A percentile compares a stretch with the other conserved stretches of the same genome.
Conservation (phyloP, 2,113 vertebrate genomes). For the Sphaerodactylus townsendi region DNA sequence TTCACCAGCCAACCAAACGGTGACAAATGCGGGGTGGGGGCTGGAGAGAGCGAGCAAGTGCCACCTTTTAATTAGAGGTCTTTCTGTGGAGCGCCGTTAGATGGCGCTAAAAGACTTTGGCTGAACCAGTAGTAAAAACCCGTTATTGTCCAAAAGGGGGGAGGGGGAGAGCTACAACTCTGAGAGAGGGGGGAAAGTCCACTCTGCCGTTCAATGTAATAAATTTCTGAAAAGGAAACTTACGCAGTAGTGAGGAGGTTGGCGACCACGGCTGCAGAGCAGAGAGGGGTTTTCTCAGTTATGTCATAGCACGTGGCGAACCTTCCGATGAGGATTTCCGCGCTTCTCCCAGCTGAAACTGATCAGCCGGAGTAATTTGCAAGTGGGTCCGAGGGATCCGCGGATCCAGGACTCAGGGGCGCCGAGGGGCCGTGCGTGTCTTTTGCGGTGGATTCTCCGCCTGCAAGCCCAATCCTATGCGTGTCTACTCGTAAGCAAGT, state of each 20-base stretch:
- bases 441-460: background rate
- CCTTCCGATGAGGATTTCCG: background rate
- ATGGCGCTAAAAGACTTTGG: constrained; percentile 78
- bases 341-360: background rate
- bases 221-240: background rate
- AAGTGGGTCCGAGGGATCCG: too few relatives aligned
- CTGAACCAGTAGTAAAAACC: constrained; percentile 53
- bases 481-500: background rate
- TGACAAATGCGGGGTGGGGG: too few relatives aligned
- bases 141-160: constrained; percentile 40
- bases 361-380: too few relatives aligned
- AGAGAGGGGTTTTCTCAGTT: background rate
- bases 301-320: background rate
- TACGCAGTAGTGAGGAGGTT: background rate
- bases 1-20: background rate
- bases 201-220: too few relatives aligned
- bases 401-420: background rate
- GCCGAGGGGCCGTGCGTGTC: too few relatives aligned
- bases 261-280: background rate
- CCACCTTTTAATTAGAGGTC: background rate
- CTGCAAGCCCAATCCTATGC: too few relatives aligned
- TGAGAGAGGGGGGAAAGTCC: background rate
- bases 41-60: background rate
- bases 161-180: constrained; percentile 31
- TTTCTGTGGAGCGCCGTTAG: constrained; percentile 68